phyloP scores from a whole-genome alignment of 2,113 vertebrate genomes.

The Alaudala cheleensis region DNA sequence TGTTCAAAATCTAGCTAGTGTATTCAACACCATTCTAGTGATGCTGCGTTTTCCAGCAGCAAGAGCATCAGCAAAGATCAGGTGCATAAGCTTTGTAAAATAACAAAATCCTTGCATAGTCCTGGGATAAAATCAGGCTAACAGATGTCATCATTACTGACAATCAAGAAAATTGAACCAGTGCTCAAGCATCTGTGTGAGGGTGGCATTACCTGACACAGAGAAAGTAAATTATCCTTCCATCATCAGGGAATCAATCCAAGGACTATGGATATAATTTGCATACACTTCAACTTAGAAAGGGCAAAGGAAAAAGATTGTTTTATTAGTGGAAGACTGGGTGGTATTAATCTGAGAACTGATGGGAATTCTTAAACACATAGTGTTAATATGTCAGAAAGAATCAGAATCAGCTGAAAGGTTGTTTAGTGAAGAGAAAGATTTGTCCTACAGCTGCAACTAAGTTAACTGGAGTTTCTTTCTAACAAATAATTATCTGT shows the following conservation, averaged over 20 bases:
- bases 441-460: not conserved
- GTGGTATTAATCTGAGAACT: conserved; percentile 6
- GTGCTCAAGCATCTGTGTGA: not conserved
- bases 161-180: conserved; percentile 13
- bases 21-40: not conserved
- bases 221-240: not conserved
- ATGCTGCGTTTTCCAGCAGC: not conserved
- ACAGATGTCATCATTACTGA: conserved; percentile 21
- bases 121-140: conserved; percentile 5
- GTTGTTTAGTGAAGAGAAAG: not conserved
- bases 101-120: not conserved
- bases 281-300: not conserved
- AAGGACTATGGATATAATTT: conserved; percentile 21
- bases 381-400: not conserved
- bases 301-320: conserved; percentile 28
- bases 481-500: not conserved
- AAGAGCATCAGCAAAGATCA: not conserved
- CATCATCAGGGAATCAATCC: conserved; percentile 2
- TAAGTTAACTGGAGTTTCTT: not conserved
- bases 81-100: not conserved
- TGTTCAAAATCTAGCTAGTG: not conserved
- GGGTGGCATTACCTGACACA: not conserved
- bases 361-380: not conserved
- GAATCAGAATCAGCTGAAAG: not conserved
- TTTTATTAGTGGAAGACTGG: conserved; percentile 9